Evolutionary conservation across 2,888 invertebrate species (phyloP), one percentile per base, ranked within the genome.

Genomic region (Pteria penguin): DNA sequence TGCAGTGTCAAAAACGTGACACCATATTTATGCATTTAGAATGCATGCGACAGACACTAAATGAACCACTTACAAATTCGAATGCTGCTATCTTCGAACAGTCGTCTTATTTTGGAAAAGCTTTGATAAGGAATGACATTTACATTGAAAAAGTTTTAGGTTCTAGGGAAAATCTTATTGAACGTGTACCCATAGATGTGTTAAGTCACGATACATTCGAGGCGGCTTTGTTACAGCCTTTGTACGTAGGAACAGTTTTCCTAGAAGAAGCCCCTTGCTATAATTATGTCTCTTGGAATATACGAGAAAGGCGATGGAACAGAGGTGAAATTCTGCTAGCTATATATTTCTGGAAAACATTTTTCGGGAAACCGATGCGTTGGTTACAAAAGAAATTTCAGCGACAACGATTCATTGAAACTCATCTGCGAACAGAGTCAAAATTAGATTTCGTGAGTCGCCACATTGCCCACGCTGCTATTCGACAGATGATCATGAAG

Each of bases 191-290:
- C 0, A 79, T 87, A 11, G 85, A 87, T 61, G 86, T 86, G 1
- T 80, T 87, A 2, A 87, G 87, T 52, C 87, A 87, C 36, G 87
- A 86, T 70, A 87, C 87, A 3, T 87, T 85, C 63, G 87, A 87
- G 54, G 86, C 87, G 2, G 82, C 86, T 1, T 67, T 86, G 4
- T 72, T 87, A 52, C 72, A 78, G 14, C 85, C 87, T 0, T 71
- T 82, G 8, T 85, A 83, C 69, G 85, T 76, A 11, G 76, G 82
- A 3, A 81, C 82, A 5, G 76, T 84, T n/a, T 79, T 67, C 52
- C 65, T 87, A 26, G 36, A 75, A 60, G 87, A 86, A 62, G 80
- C 82, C 0, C 87, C 87, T 0, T 74, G 79, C 22, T 83, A 81
- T 72, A 87, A 87, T 71, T 86, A 84, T 62, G 72, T 87, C 57